Evolutionary conservation across 1,140 invertebrate species (phyloP), one percentile per base, ranked within the genome.

Genomic region (Hermetia illucens): DNA sequence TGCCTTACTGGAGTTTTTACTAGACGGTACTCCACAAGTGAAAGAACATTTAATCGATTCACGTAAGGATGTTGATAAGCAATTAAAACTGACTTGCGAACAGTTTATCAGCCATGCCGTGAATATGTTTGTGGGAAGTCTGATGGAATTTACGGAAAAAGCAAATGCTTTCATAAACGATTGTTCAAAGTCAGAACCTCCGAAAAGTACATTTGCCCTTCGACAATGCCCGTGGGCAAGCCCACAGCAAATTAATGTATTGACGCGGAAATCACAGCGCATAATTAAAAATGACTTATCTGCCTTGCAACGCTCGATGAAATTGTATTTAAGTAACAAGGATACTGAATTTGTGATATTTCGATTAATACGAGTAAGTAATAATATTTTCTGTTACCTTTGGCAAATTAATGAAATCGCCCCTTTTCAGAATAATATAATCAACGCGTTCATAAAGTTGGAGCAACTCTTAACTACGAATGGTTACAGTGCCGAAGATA

Each of bases 261-360:
- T 74, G 33, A 72, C 79, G 2, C 68, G 71, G 36, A 77, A 79
- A 43, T 68, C 74, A 0, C 65, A 80, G 46, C 71, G 79, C 31
- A 64, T 74, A 25, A 79, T 94, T 18, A 89, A 89, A 61, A 68
- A 74, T 2, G 79, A 82, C 44, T 65, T 94, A 18, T 78, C 86
- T 0, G 68, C 68, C 3, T 63, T 96, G 3, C 86, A 93, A 48
- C 71, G 79, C 1, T 83, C 81, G 5, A 91, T 97, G 88, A 79
- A 89, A 46, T 67, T 97, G 0, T 97, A 97, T 62, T 65, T 97
- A 13, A 85, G 91, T n/a, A 97, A 96, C 65, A 75, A 79, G 45
- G 92, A 96, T 62, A 97, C 93, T 0, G 91, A 97, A 58, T 89
- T 88, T 48, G 95, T 96, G 55, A 68, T 97, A 2, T 94, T 95